A percentile compares a stretch with the other conserved stretches of the same genome.
Evolutionary conservation across 2,888 invertebrate species (phyloP).

Genomic region (Eremobia ochroleuca): DNA sequence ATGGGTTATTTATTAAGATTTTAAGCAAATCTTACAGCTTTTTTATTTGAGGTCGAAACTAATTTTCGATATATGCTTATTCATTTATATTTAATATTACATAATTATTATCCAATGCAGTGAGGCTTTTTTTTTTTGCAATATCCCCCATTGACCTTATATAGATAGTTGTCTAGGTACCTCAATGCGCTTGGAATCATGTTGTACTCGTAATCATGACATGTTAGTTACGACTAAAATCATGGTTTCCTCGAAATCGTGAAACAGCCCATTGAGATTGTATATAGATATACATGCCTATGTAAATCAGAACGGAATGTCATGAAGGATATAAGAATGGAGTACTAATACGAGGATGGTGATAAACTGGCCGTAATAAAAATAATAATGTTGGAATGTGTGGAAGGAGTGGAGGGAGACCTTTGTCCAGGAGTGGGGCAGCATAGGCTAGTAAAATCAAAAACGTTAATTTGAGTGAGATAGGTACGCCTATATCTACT

Average conservation of each 20-base stretch:
- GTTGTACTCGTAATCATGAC: slow-evolving; percentile 9
- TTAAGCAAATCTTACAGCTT: too few species aligned
- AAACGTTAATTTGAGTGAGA: background rate
- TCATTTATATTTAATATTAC: too few species aligned
- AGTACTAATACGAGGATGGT: background rate
- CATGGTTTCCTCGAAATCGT: slow-evolving; percentile 37
- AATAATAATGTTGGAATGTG: background rate
- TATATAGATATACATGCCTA: slow-evolving; percentile 6
- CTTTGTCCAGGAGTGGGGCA: too few species aligned
- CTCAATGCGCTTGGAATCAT: too few species aligned
- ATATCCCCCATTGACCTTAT: too few species aligned
- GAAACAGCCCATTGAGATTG: slow-evolving; percentile 17
- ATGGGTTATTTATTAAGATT: too few species aligned
- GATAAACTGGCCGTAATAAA: background rate
- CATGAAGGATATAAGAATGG: slow-evolving; percentile 19
- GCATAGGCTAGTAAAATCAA: too few species aligned
- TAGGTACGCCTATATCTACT: background rate
- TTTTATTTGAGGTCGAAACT: too few species aligned
- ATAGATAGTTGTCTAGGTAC: background rate
- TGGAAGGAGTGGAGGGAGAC: too few species aligned
- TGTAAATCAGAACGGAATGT: slow-evolving; percentile 24
- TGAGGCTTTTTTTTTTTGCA: too few species aligned
- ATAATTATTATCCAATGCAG: too few species aligned
- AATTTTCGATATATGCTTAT: too few species aligned
- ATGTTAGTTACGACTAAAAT: slow-evolving; percentile 39